Evolutionary conservation across 2,797 vertebrate species (phyloP).

Genomic region (Antennarius maculatus): DNA sequence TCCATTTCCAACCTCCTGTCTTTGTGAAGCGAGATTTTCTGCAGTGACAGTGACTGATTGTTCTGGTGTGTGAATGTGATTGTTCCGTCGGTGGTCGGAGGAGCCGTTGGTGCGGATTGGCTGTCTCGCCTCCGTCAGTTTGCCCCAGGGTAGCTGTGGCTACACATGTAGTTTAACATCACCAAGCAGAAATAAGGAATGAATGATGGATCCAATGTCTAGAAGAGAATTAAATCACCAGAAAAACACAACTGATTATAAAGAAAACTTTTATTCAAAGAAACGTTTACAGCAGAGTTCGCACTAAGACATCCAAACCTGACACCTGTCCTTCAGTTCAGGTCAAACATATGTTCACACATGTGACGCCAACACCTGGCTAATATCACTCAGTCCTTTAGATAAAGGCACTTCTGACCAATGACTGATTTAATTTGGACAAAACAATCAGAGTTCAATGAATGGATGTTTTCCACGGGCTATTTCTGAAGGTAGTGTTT

Average conservation of each 20-base stretch:
- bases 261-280: constrained; percentile 34
- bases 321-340: constrained; percentile 5
- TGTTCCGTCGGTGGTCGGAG: too few species aligned
- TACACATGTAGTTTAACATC: too few species aligned
- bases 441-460: neutral
- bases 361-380: neutral
- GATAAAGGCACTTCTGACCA: constrained; percentile 39
- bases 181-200: too few species aligned
- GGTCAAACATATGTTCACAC: constrained; percentile 1
- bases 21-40: too few species aligned
- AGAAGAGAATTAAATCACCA: neutral
- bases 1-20: too few species aligned
- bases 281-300: constrained; percentile 13
- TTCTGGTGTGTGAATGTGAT: too few species aligned
- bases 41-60: too few species aligned
- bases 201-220: too few species aligned
- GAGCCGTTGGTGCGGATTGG: too few species aligned
- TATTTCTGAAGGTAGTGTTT: constrained; percentile 2
- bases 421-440: neutral
- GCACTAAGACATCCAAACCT: constrained; percentile 4
- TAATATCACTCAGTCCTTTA: constrained; percentile 9
- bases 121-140: too few species aligned
- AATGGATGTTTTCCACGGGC: neutral
- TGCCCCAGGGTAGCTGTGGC: too few species aligned
- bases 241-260: neutral